These are phyloP conservation scores for Meloe dianella DNA, from an alignment of 2,888 invertebrate genomes.

Conservation along the genomic window DNA sequence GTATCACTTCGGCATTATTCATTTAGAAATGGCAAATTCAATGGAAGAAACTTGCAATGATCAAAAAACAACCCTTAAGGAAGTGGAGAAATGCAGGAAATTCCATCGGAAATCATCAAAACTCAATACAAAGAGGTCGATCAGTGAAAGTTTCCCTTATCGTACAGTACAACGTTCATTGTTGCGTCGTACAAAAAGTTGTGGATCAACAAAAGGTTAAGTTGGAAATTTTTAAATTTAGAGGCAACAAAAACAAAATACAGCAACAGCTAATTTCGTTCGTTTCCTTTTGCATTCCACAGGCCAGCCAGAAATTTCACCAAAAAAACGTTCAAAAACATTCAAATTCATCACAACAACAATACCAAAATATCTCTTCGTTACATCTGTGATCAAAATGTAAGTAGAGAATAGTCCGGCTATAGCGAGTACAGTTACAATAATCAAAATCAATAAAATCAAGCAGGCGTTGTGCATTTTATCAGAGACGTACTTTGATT, in stretches of 20 bases:
- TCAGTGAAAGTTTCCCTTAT: constrained; percentile 23
- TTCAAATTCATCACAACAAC: constrained; percentile 22
- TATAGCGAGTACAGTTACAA: no score
- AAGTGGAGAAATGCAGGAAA: not conserved
- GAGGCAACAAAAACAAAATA: no score
- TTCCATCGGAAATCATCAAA: no score
- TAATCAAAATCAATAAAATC: not conserved
- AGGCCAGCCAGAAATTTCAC: constrained; percentile 23
- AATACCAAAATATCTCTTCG: constrained; percentile 20
- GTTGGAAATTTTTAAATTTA: no score
- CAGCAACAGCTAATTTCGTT: no score
- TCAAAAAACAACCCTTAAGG: not conserved
- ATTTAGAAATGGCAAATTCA: no score
- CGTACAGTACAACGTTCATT: constrained; percentile 12
- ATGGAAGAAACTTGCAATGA: no score
- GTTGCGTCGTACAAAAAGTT: constrained; percentile 20
- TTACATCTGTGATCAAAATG: constrained; percentile 20
- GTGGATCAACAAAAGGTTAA: constrained; percentile 11
- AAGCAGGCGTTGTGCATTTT: not conserved
- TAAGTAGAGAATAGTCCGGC: constrained; percentile 5
- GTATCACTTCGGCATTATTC: no score
- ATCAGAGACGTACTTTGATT: not conserved
- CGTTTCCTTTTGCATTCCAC: not conserved
- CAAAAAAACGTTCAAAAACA: constrained; percentile 24
- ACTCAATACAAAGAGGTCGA: constrained; percentile 16